phyloP scores from a whole-genome alignment of 1,140 invertebrate species.

The Drosophila repleta region DNA sequence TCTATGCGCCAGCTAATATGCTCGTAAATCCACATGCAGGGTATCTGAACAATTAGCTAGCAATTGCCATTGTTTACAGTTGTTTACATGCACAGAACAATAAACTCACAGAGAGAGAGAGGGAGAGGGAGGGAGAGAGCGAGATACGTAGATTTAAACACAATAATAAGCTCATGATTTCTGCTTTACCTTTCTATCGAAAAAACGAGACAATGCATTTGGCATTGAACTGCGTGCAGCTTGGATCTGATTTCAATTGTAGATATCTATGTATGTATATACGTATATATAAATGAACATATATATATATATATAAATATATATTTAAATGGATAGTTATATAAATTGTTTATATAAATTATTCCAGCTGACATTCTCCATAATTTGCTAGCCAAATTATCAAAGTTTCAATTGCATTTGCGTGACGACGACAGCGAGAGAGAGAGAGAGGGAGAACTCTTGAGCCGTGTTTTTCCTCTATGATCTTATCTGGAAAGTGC shows the following conservation, averaged over 20 bases:
- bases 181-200: constrained; percentile 34
- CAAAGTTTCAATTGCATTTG: constrained; percentile 39
- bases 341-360: constrained; percentile 18
- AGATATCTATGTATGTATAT: constrained; percentile 12
- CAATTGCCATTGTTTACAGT: constrained; percentile 10
- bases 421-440: constrained; percentile 26
- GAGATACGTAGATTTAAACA: neutral
- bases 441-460: neutral
- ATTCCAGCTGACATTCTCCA: constrained; percentile 15
- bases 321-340: neutral
- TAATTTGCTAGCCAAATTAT: constrained; percentile 33
- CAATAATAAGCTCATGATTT: constrained; percentile 32
- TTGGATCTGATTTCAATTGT: constrained; percentile 12
- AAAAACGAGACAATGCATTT: constrained; percentile 32
- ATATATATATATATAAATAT: constrained; percentile 7
- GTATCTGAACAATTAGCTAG: neutral
- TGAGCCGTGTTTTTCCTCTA: neutral
- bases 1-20: too few species aligned
- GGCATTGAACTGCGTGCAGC: constrained; percentile 31
- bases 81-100: constrained; percentile 26
- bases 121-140: too few species aligned
- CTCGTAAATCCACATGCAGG: neutral
- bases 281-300: neutral
- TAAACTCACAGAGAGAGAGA: neutral
- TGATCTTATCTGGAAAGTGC: constrained; percentile 44